phyloP scores from a whole-genome alignment of 2,797 vertebrate species.

The Sebastes diaconus region DNA sequence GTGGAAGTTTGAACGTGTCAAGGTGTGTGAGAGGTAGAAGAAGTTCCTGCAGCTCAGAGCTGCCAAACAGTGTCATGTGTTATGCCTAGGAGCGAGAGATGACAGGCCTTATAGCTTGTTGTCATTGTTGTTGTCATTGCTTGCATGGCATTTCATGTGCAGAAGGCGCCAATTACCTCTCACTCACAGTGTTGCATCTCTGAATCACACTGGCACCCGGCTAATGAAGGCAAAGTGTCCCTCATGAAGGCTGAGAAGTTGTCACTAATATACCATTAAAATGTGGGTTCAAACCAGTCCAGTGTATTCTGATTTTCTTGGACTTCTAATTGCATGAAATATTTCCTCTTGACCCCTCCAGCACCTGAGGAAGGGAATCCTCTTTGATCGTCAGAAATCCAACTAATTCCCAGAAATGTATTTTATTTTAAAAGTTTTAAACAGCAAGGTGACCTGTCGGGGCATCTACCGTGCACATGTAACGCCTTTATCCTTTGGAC shows the following conservation, averaged over 20 bases:
- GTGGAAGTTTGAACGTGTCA: conserved; percentile 7
- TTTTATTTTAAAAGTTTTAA: conserved; percentile 54
- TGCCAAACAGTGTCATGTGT: conserved; percentile 5
- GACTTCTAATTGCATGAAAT: conserved; percentile 1
- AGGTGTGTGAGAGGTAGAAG: conserved; percentile 3
- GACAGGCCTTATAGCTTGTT: conserved; percentile 29
- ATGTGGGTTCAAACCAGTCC: not conserved
- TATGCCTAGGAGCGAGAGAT: conserved; percentile 27
- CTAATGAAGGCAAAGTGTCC: conserved; percentile 9
- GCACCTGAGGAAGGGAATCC: not conserved
- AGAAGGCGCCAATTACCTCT: conserved; percentile 48
- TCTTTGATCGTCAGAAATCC: conserved; percentile 23
- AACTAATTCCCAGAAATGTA: conserved; percentile 25
- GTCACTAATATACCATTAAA: not conserved
- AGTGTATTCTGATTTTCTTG: not conserved
- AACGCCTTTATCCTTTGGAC: conserved; percentile 43
- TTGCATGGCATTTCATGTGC: conserved; percentile 49
- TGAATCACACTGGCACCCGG: conserved; percentile 11
- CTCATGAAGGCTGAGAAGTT: not conserved
- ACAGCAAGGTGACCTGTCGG: conserved; percentile 51
- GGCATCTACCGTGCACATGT: conserved; percentile 23
- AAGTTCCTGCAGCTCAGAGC: conserved; percentile 7
- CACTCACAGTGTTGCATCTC: conserved; percentile 13
- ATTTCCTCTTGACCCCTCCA: not conserved
- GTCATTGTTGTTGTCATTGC: conserved; percentile 38